These are phyloP conservation scores for Sarcophaga variegata DNA, from an alignment of 2,888 invertebrate genomes.

Conservation along the genomic window DNA sequence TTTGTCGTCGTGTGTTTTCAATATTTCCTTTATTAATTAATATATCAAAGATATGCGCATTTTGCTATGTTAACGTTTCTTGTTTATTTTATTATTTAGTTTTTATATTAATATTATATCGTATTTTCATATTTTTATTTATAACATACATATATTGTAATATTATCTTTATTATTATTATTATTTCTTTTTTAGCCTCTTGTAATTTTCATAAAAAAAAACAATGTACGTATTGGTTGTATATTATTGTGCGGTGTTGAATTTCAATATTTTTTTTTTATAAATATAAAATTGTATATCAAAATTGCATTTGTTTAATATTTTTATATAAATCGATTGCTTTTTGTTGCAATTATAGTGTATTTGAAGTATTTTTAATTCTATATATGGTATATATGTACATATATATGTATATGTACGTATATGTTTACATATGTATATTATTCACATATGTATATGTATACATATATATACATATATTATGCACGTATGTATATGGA, in stretches of 20 bases:
- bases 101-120: slow-evolving; percentile 35
- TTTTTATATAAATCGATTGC: slow-evolving; percentile 61
- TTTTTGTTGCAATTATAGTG: slow-evolving; percentile 47
- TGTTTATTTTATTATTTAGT: slow-evolving; percentile 36
- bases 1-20: slow-evolving; percentile 46
- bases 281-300: slow-evolving; percentile 63
- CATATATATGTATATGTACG: no score
- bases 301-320: slow-evolving; percentile 54
- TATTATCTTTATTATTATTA: slow-evolving; percentile 13
- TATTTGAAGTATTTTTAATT: slow-evolving; percentile 27
- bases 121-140: slow-evolving; percentile 51
- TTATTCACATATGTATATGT: no score
- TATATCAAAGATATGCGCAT: slow-evolving; percentile 77
- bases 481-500: no score
- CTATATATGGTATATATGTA: background rate
- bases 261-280: slow-evolving; percentile 54
- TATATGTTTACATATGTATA: no score
- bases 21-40: slow-evolving; percentile 25
- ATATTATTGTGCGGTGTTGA: slow-evolving; percentile 80
- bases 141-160: slow-evolving; percentile 50
- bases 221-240: slow-evolving; percentile 72
- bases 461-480: no score
- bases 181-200: slow-evolving; percentile 48
- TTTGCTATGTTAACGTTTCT: slow-evolving; percentile 78
- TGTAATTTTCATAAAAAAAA: slow-evolving; percentile 54